These are phyloP conservation scores for Nestor notabilis DNA, from an alignment of 2,113 vertebrate genomes.

Conservation along the genomic window DNA sequence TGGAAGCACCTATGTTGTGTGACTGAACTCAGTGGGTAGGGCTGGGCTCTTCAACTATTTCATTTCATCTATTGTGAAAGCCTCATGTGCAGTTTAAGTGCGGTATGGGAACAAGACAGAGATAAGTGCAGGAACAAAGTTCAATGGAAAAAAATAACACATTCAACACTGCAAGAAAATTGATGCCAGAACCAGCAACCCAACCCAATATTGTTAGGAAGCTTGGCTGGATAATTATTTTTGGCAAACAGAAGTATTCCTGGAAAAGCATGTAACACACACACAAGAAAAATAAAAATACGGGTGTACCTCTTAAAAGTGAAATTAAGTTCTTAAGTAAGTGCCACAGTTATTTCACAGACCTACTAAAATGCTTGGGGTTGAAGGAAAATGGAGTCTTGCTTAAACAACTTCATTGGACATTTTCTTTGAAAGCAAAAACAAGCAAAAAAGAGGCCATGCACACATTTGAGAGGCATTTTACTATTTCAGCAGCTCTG, in stretches of 20 bases:
- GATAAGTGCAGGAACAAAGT: conserved; percentile 26
- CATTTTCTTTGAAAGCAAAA: conserved; percentile 45
- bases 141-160: not conserved
- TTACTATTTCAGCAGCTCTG: conserved; percentile 18
- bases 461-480: not conserved
- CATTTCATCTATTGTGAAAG: conserved; percentile 27
- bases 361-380: not conserved
- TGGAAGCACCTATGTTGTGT: not conserved
- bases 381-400: not conserved
- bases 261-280: not conserved
- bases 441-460: not conserved
- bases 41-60: not conserved
- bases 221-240: not conserved
- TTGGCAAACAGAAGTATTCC: not conserved
- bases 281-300: conserved; percentile 22
- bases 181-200: not conserved
- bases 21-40: not conserved
- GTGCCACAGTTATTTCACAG: not conserved
- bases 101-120: conserved; percentile 44
- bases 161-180: not conserved
- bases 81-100: not conserved
- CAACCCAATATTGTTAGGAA: not conserved
- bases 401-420: not conserved
- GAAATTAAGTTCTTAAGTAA: conserved; percentile 15
- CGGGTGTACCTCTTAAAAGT: not conserved